A percentile compares a stretch with the other conserved stretches of the same genome.
Evolutionary conservation across 64 coral and sea anemone species (phyloP).

Genomic region (Stylophora pistillata): DNA sequence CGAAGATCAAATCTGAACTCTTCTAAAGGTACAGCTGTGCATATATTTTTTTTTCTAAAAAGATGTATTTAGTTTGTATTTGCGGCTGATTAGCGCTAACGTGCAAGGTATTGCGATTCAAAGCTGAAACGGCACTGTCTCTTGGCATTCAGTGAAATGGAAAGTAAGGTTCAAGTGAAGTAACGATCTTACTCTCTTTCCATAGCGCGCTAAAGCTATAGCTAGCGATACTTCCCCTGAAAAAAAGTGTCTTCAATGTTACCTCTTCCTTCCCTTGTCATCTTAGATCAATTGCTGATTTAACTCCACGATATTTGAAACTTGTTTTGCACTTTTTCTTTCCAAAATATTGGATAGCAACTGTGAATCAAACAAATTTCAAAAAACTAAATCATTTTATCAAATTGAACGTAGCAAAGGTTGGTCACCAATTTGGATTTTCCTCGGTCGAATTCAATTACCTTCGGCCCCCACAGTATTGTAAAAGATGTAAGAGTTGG

Average conservation of each 20-base stretch:
- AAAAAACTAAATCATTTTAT: background rate
- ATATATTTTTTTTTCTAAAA: background rate
- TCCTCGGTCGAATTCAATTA: slow-evolving; percentile 14
- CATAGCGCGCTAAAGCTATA: background rate
- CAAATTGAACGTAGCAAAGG: background rate
- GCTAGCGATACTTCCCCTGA: background rate
- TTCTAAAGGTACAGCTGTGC: background rate
- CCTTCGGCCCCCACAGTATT: background rate
- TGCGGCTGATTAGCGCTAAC: background rate
- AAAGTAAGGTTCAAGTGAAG: background rate
- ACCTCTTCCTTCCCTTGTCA: background rate
- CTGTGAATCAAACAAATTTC: background rate
- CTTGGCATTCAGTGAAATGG: background rate
- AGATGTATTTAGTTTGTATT: background rate
- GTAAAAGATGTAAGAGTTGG: background rate
- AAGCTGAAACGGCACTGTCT: background rate
- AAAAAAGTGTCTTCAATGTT: background rate
- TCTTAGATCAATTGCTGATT: background rate
- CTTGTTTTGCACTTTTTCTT: background rate
- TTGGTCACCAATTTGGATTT: too few relatives aligned
- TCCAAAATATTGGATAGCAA: background rate
- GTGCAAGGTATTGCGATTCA: background rate
- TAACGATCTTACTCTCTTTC: background rate
- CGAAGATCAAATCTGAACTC: background rate
- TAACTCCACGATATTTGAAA: background rate